Base-by-base conservation (phyloP, 2,888 invertebrate genomes). In the Lacanobia wlatinum region DNA sequence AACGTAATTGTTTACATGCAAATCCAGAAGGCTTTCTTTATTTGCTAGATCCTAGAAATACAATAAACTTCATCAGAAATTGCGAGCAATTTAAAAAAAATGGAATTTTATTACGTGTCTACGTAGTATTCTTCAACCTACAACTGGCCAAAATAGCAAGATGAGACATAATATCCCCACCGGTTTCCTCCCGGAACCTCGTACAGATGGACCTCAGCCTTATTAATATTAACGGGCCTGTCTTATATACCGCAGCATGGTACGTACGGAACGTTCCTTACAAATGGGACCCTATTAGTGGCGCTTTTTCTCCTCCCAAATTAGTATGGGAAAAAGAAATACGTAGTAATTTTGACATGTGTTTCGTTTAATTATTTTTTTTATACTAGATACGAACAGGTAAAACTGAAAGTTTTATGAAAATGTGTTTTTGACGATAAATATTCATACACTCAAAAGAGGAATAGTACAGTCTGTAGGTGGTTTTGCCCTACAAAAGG, bases 201-300 rank as follows among this genome's bases (percentile, higher is more conserved):
- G 72, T 61, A 56, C 79, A 72, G 60, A 64, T 64, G 74, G 65
- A 65, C 69, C 60, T 48, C 60, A 21, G 28, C 59, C n/a, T 78
- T 82, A 82, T 85, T 84, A 85, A 80, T 82, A 85, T 85, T 85
- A 77, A 85, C 74, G 48, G 43, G 34, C 14, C 23, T 43, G 62
- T 64, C 48, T 2, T 67, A 52, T 56, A 64, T 21, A 65, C 73
- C 60, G 52, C 55, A 60, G 65, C 65, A 68, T 9, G 40, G 21
- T 55, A 23, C 64, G 56, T 73, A 63, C 58, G 62, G 9, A 66
- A 64, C 50, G 60, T 66, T 61, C 62, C 43, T 67, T 50, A 69
- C 71, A 74, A 78, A 81, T 60, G 58, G 70, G 63, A 40, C 52
- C 52, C 61, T 67, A 73, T 77, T 82, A 68, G 52, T 52, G 55